These are phyloP conservation scores for Tapera naevia DNA, from an alignment of 2,797 vertebrate genomes.

Conservation along the genomic window DNA sequence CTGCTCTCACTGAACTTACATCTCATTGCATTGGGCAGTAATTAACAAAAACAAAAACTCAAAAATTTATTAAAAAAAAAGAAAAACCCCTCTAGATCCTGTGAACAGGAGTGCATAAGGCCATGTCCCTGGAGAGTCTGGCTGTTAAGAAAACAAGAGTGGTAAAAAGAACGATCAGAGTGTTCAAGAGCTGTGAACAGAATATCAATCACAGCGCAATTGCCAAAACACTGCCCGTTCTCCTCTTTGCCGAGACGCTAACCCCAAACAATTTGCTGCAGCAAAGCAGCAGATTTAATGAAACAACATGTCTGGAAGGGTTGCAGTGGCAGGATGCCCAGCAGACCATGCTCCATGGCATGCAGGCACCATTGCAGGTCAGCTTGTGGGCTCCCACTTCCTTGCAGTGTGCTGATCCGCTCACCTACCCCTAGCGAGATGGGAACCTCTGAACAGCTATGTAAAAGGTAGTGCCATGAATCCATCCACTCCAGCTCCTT, in stretches of 20 bases:
- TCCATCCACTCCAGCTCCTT: background rate
- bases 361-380: accelerated
- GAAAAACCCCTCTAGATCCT: background rate
- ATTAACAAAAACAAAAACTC: background rate
- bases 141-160: background rate
- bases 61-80: background rate
- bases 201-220: background rate
- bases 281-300: constrained; percentile 17
- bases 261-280: constrained; percentile 27
- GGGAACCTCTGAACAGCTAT: background rate
- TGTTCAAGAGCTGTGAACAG: background rate
- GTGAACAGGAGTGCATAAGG: background rate
- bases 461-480: background rate
- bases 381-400: accelerated
- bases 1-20: background rate
- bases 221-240: background rate
- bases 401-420: background rate
- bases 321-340: accelerated
- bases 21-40: background rate
- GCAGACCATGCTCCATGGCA: accelerated
- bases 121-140: background rate
- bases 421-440: accelerated
- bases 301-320: background rate
- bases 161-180: background rate
- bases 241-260: background rate